Base-by-base conservation (phyloP, 2,797 vertebrate species). In the Myripristis jacobus region DNA sequence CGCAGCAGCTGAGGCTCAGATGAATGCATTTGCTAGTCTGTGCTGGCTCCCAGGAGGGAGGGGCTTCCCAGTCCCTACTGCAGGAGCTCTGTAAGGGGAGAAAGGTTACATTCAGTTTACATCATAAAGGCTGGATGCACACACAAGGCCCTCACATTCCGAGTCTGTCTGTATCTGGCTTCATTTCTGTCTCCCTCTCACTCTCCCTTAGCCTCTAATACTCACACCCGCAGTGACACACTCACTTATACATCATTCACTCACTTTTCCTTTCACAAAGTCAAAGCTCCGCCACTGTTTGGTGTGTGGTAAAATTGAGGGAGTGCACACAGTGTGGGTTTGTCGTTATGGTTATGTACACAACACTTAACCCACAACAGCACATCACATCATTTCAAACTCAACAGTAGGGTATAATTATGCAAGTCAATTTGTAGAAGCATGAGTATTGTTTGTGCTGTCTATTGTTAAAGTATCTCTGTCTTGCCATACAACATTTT, bases 51-150 rank as follows among this genome's bases (percentile, higher is more conserved):
- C 55, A 3, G 67, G 60, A 29, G 73, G 63, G 57, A 6, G 65
- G 88, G 87, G 88, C 82, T 88, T 87, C 89, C 82, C 38, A 61
- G 79, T 80, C 86, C 63, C 52, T 63, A 52, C 86, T 89, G 92
- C 89, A 90, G 87, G 88, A 87, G 86, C 86, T 88, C 74, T 76
- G 85, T 74, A 74, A 87, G 86, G 86, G 84, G 86, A 90, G 89
- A 91, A 88, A 87, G 91, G 89, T 91, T 91, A 86, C 91, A 91
- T 92, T 92, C 88, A 92, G 90, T 92, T 92, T 91, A 92, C 91
- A 92, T 92, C 91, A 92, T 90, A 90, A 92, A 91, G 82, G 84
- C 85, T 38, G 70, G 58, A 82, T 50, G 48, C 79, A 68, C 73
- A 70, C 82, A 87, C 67, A 83, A 80, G 80, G 77, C 83, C 79